Evolutionary conservation across 1,140 invertebrate species (phyloP), one percentile per base, ranked within the genome.

Genomic region (Hyles vespertilio): DNA sequence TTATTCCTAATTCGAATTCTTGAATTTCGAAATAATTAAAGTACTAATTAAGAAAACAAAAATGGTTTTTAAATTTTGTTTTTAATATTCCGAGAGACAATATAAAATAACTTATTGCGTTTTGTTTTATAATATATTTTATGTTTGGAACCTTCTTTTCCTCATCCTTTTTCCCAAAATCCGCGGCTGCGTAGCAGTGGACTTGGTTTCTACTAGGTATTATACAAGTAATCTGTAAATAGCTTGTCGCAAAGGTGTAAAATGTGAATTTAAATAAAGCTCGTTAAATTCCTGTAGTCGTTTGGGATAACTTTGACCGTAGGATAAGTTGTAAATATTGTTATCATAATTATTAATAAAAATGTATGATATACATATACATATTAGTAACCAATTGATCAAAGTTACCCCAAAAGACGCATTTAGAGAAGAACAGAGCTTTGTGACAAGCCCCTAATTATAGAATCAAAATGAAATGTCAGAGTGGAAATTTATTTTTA

Each of bases 151-250:
- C n/a, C 1, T 45, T n/a, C 34, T 53, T 11, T 43, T 10, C 33
- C 36, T 52, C 32, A 9, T 52, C 4, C 11, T n/a, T 22, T 6
- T 52, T 40, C 58, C 69, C 49, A 51, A 56, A 2, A 58, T 61
- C 79, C 70, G 63, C 77, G 81, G 81, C 84, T 83, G 79, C 75
- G 79, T 88, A 87, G 85, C 85, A 81, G 82, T 87, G 85, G 83
- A 82, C 79, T 89, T 89, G 81, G 84, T 88, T 85, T 88, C 85
- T 82, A 75, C 72, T 85, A 81, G 74, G 77, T 82, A 74, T 81
- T 63, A 67, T 64, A 74, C 74, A 74, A 48, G n/a, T 44, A 3
- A 45, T 66, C 63, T 72, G 67, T 67, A 46, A 67, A 79, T 81
- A 79, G 81, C 82, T 88, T 88, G 81, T 88, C 79, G 75, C 81